These are phyloP conservation scores for Hemiprocne comata DNA, from an alignment of 2,113 vertebrate species.

Conservation along the genomic window DNA sequence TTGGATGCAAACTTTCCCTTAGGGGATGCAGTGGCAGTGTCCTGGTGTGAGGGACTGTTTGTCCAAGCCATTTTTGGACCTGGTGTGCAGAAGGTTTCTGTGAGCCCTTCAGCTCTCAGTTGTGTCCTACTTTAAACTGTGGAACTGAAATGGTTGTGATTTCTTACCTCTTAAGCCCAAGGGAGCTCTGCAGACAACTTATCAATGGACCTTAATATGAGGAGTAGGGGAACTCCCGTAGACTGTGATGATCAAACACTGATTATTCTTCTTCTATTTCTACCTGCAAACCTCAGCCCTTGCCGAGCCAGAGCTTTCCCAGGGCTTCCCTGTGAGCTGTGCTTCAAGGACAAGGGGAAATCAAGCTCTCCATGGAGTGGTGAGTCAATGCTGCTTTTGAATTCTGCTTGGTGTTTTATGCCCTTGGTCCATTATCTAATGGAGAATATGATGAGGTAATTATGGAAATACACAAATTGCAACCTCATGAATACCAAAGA, in stretches of 20 bases:
- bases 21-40: not conserved
- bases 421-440: slow-evolving; percentile 30
- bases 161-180: not conserved
- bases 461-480: slow-evolving; percentile 59
- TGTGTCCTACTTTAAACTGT: not conserved
- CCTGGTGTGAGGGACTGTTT: not conserved
- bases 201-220: not conserved
- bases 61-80: not conserved
- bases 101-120: not conserved
- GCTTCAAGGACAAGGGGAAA: slow-evolving; percentile 26
- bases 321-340: not conserved
- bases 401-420: slow-evolving; percentile 43
- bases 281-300: not conserved
- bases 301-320: not conserved
- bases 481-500: slow-evolving; percentile 53
- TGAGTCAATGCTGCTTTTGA: slow-evolving; percentile 2
- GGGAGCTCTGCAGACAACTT: not conserved
- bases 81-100: not conserved
- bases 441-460: slow-evolving; percentile 56
- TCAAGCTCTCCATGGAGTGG: not conserved
- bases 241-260: not conserved
- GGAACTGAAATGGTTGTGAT: not conserved
- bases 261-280: not conserved
- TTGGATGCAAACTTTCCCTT: not conserved
- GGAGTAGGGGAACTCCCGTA: not conserved